Base-by-base conservation (phyloP, 1,140 invertebrate genomes). In the Uloborus diversus region DNA sequence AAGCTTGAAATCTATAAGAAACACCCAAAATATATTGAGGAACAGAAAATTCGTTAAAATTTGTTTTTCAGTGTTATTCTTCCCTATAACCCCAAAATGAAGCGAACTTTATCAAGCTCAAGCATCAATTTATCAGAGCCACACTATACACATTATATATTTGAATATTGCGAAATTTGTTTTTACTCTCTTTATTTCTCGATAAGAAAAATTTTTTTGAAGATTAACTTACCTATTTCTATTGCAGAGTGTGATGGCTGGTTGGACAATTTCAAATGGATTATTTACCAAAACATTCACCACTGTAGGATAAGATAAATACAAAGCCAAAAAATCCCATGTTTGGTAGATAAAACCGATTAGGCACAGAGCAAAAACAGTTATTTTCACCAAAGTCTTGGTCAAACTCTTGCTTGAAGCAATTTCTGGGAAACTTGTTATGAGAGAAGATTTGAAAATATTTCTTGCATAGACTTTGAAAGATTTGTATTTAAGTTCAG, bases 201-300 rank as follows among this genome's bases (percentile, higher is more conserved):
- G n/a, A n/a, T n/a, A n/a, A n/a, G n/a, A n/a, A n/a, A n/a, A n/a
- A n/a, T n/a, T n/a, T n/a, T n/a, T n/a, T n/a, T n/a, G n/a, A n/a
- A n/a, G n/a, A n/a, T n/a, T n/a, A n/a, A n/a, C n/a, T 64, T 76
- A 76, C 71, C 71, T 76, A 23, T 76, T 76, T 35, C 28, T 35
- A 35, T 76, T 76, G 71, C 71, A 76, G 27, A 76, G 9, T 33
- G 71, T 76, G 3, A 76, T 9, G 9, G 42, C 71, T 4, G 71
- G 71, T 27, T 76, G 59, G 2, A 53, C 59, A 2, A 76, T 33
- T 25, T 64, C 30, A 33, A 51, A 76, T 1, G 71, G 71, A 28
- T 76, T 64, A 0, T 27, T 37, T 1, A 76, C 23, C 1, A 27
- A 17, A 4, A 76, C 61, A n/a, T 76, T 76, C 7, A 76, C 71